A percentile compares a stretch with the other conserved stretches of the same genome.
Conservation (phyloP, 2,888 invertebrate species). For the Amiota minor region DNA sequence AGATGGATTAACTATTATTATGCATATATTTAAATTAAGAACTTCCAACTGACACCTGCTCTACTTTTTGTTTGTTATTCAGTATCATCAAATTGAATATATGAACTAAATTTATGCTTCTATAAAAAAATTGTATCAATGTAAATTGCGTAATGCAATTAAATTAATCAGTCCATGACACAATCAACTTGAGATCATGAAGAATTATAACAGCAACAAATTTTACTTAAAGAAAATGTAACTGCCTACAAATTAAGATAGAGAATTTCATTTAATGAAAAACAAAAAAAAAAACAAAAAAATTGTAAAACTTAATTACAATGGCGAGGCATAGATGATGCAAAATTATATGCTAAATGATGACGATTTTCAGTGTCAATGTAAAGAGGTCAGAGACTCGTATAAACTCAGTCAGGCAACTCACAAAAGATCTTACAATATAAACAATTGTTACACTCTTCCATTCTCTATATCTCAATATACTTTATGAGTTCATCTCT, state of each 20-base stretch:
- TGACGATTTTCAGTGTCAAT: conserved; percentile 58
- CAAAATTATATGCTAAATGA: conserved; percentile 39
- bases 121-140: neutral
- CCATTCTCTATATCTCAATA: too few species aligned
- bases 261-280: too few species aligned
- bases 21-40: too few species aligned
- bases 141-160: conserved; percentile 28
- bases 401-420: too few species aligned
- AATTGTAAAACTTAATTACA: conserved; percentile 56
- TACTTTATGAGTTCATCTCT: too few species aligned
- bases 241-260: too few species aligned
- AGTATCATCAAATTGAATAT: neutral
- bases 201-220: neutral
- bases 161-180: conserved; percentile 26
- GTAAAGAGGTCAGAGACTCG: conserved; percentile 25
- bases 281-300: conserved; percentile 39
- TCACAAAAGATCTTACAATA: too few species aligned
- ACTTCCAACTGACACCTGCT: too few species aligned
- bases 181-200: conserved; percentile 28
- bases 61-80: too few species aligned
- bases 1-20: too few species aligned
- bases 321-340: conserved; percentile 19
- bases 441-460: too few species aligned
- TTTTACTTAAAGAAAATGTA: too few species aligned
- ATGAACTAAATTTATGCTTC: neutral